Base-by-base conservation (phyloP, 2,797 vertebrate genomes). In the Typhlichthys eigenmanni region DNA sequence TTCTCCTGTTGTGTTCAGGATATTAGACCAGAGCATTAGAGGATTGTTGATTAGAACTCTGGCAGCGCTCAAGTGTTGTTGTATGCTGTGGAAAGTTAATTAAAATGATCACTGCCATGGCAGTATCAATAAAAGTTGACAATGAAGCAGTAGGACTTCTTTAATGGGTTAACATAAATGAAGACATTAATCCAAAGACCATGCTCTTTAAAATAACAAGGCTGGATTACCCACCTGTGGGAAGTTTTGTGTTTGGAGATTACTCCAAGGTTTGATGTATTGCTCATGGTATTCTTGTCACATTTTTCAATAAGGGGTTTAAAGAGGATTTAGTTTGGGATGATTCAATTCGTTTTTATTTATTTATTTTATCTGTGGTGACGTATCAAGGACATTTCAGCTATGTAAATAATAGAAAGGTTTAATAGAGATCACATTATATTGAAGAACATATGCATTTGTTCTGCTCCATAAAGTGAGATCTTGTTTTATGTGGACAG, bases 191-290 rank as follows among this genome's bases (percentile, higher is more conserved):
- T 89, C 79, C 77, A 52, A 72, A 83, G 80, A 79, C 5, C 68
- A 72, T 76, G 64, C 60, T 83, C 83, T 89, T 85, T 87, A 85
- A 89, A 88, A 90, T 75, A 90, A 90, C 66, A 55, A 66, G 17
- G 50, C 67, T 1, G 78, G 81, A 86, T 82, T 75, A 82, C n/a
- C 43, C 65, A 60, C 76, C 85, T 46, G 1, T 54, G 56, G 60
- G 54, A 57, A 52, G 54, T 63, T 63, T 69, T 71, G 63, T 67
- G 65, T 29, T 19, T 3, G 34, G 49, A 47, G 64, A 43, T 61
- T n/a, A 11, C 60, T 71, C 10, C 0, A 29, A 43, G 63, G 64
- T 50, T 13, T 72, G 67, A 73, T 38, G 47, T 50, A 19, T 58
- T 59, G 55, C 57, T 56, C 6, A n/a, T 54, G 46, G n/a, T 5